A percentile compares a stretch with the other conserved stretches of the same genome.
These are phyloP conservation scores for Baryphthengus martii DNA, from an alignment of 2,113 vertebrate genomes.

Conservation along the genomic window DNA sequence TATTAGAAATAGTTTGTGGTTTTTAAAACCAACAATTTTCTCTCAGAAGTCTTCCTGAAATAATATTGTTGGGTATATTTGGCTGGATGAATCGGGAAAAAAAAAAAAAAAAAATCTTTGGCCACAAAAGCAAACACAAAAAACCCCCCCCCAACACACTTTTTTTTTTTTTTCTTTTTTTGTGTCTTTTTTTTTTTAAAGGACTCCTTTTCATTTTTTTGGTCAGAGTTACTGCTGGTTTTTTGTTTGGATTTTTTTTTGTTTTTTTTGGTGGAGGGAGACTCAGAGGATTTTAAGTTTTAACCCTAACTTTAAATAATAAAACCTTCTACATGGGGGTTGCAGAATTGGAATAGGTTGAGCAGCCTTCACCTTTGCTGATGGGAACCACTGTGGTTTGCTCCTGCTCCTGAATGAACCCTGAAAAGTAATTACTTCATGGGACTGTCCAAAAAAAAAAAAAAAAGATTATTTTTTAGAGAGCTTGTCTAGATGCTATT, in stretches of 20 bases:
- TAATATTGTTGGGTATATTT: neutral
- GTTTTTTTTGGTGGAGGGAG: neutral
- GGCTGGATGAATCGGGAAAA: neutral
- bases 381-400: neutral
- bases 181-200: too few relatives aligned
- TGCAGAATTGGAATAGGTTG: neutral
- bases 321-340: neutral
- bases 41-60: neutral
- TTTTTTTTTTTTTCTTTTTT: too few relatives aligned
- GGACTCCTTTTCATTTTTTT: neutral
- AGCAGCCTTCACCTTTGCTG: neutral
- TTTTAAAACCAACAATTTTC: neutral
- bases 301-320: neutral
- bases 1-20: neutral
- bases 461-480: neutral
- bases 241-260: neutral
- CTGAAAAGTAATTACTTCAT: neutral
- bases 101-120: neutral
- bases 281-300: neutral
- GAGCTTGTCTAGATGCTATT: neutral
- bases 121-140: neutral
- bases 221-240: neutral
- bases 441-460: neutral
- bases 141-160: neutral
- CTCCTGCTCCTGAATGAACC: neutral